Conservation (phyloP, 2,797 vertebrate species). For the Spheniscus humboldti region DNA sequence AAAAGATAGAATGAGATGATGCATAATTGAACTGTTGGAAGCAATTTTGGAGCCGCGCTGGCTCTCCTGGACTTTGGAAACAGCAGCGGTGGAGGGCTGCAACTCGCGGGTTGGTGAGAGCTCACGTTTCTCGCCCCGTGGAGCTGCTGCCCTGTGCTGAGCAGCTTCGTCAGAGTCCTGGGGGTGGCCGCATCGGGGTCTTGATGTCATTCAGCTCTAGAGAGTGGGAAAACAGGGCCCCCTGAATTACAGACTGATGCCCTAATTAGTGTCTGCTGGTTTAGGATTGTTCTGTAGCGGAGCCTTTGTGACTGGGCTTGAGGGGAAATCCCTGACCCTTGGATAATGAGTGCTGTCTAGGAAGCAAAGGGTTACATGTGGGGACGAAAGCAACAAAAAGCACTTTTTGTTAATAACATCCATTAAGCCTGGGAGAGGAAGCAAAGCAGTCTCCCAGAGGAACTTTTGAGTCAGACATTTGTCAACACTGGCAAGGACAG, state of each 20-base stretch:
- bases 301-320: background rate
- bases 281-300: background rate
- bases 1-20: accelerated
- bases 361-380: background rate
- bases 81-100: background rate
- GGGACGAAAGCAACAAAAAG: background rate
- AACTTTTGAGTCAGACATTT: background rate
- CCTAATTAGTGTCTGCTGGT: background rate
- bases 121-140: accelerated
- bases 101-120: accelerated
- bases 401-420: background rate
- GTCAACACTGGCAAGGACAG: background rate
- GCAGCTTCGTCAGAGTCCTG: background rate
- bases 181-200: accelerated
- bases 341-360: background rate
- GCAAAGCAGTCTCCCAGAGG: background rate
- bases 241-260: background rate
- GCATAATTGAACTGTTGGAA: background rate
- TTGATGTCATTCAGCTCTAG: background rate
- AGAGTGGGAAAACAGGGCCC: accelerated
- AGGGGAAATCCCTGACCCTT: background rate
- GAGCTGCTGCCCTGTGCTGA: background rate
- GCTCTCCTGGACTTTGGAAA: background rate
- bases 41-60: background rate
- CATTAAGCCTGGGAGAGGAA: background rate